phyloP scores from a whole-genome alignment of 1,140 invertebrate species.

The Saccostrea echinata region DNA sequence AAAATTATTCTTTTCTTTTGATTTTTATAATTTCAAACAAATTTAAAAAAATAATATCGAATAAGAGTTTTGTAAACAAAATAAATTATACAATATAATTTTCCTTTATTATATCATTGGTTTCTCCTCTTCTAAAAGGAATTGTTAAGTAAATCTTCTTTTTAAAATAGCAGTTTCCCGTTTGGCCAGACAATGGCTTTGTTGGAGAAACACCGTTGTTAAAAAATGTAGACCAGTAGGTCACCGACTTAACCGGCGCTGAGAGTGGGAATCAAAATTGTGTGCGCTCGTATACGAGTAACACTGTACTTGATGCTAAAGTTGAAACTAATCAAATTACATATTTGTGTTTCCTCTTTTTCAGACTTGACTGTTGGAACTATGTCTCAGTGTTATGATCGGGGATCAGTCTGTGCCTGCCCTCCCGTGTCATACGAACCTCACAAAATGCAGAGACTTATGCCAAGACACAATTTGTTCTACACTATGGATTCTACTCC shows the following conservation, averaged over 20 bases:
- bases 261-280: background rate
- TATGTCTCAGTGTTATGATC: slow-evolving; percentile 29
- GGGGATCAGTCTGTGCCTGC: slow-evolving; percentile 54
- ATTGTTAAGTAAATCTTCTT: background rate
- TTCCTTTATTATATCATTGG: background rate
- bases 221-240: slow-evolving; percentile 22
- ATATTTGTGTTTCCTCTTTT: slow-evolving; percentile 15
- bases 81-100: background rate
- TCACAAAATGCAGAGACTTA: slow-evolving; percentile 25
- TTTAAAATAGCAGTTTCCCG: background rate
- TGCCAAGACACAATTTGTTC: background rate
- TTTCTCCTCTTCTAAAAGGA: background rate
- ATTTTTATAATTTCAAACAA: background rate
- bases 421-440: slow-evolving; percentile 43
- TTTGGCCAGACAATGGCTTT: slow-evolving; percentile 23
- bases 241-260: background rate
- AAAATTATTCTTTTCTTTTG: too few relatives aligned
- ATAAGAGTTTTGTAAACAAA: background rate
- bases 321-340: background rate
- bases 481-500: slow-evolving; percentile 39
- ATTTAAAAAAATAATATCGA: background rate
- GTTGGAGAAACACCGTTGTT: background rate
- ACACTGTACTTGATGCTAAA: background rate
- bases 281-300: background rate
- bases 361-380: slow-evolving; percentile 11